Evolutionary conservation across 1,140 invertebrate species (phyloP).

Genomic region (Diachasma alloeum): DNA sequence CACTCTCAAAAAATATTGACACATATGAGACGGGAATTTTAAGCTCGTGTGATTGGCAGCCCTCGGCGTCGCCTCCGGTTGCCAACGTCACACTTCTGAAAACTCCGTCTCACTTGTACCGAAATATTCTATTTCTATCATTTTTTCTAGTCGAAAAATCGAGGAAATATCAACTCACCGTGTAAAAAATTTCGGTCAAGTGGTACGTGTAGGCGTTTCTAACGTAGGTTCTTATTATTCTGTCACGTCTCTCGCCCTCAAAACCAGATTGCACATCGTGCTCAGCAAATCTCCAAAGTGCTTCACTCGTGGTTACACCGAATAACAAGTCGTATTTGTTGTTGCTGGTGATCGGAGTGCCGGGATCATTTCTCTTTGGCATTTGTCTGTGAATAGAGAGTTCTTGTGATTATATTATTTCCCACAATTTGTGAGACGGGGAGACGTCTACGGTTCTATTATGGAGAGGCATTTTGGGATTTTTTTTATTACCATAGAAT

Average conservation of each 20-base stretch:
- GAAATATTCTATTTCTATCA: not conserved
- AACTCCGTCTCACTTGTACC: too few species aligned
- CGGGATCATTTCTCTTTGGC: slow-evolving; percentile 58
- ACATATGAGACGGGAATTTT: too few species aligned
- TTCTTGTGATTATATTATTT: not conserved
- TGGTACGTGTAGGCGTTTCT: slow-evolving; percentile 94
- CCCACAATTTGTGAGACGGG: too few species aligned
- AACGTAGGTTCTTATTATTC: slow-evolving; percentile 92
- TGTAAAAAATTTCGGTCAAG: slow-evolving; percentile 96
- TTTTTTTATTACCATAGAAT: too few species aligned
- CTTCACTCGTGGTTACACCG: slow-evolving; percentile 85
- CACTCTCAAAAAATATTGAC: too few species aligned
- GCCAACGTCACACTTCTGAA: too few species aligned
- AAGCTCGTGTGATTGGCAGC: too few species aligned
- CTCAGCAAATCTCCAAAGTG: slow-evolving; percentile 82
- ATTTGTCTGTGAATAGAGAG: slow-evolving; percentile 41
- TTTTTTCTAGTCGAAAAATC: not conserved
- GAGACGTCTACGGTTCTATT: too few species aligned
- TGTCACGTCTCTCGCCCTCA: slow-evolving; percentile 86
- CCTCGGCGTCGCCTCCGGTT: too few species aligned
- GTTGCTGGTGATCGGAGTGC: slow-evolving; percentile 62
- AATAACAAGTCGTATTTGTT: slow-evolving; percentile 82
- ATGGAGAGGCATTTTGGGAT: too few species aligned
- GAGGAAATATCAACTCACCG: slow-evolving; percentile 65
- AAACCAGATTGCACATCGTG: slow-evolving; percentile 89